These are phyloP conservation scores for Saccopteryx bilineata DNA, from an alignment of 2,113 vertebrate species.

Conservation along the genomic window DNA sequence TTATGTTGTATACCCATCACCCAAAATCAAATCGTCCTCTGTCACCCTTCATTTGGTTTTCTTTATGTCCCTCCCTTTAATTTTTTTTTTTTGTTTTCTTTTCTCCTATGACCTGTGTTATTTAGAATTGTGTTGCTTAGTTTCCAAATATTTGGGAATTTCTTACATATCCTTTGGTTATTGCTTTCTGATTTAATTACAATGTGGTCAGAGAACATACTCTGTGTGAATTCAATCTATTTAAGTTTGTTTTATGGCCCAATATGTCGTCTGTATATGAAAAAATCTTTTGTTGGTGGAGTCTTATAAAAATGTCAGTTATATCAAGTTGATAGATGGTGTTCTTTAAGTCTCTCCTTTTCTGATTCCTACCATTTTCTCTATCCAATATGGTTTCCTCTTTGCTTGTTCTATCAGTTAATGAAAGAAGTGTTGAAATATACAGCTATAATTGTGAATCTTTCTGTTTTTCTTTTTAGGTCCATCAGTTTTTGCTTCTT, in stretches of 20 bases:
- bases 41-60: no score
- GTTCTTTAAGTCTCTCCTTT: neutral
- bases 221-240: neutral
- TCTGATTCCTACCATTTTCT: neutral
- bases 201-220: neutral
- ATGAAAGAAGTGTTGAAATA: neutral
- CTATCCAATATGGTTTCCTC: neutral
- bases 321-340: neutral
- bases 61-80: no score
- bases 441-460: neutral
- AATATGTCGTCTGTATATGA: neutral
- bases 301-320: neutral
- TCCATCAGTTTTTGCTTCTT: conserved; percentile 19
- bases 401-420: neutral
- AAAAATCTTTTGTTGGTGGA: neutral
- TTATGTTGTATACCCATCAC: no score
- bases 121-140: neutral
- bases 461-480: neutral
- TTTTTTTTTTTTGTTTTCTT: neutral
- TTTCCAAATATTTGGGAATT: neutral
- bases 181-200: neutral
- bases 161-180: neutral
- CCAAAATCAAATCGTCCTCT: no score
- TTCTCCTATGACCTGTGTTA: neutral
- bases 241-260: neutral